These are phyloP conservation scores for Pycnomerus fuliginosus DNA, from an alignment of 2,888 invertebrate genomes.

Conservation along the genomic window DNA sequence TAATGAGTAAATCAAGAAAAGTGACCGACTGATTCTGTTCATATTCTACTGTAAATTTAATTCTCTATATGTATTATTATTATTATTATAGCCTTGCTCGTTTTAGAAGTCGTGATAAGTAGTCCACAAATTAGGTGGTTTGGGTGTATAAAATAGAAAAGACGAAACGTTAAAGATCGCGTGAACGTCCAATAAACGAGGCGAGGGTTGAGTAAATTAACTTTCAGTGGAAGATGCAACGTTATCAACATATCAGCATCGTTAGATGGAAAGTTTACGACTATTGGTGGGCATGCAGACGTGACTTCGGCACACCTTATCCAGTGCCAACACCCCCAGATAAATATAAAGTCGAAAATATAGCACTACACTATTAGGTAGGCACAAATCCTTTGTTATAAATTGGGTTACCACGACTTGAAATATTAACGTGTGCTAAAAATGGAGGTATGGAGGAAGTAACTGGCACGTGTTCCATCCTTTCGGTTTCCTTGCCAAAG, in stretches of 20 bases:
- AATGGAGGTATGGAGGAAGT: slow-evolving; percentile 13
- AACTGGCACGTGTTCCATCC: slow-evolving; percentile 13
- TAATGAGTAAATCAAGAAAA: too few relatives aligned
- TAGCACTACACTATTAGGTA: slow-evolving; percentile 1
- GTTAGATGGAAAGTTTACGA: slow-evolving; percentile 39
- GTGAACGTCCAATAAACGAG: slow-evolving; percentile 5
- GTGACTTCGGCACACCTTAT: slow-evolving; percentile 35
- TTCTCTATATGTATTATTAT: too few relatives aligned
- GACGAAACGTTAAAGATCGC: too few relatives aligned
- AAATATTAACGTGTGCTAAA: too few relatives aligned
- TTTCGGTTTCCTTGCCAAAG: slow-evolving; percentile 33
- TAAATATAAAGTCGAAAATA: neutral
- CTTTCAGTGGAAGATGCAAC: slow-evolving; percentile 34
- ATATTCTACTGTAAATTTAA: too few relatives aligned
- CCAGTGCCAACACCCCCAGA: slow-evolving; percentile 1
- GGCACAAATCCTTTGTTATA: neutral
- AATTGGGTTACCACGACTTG: neutral
- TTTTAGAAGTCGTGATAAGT: too few relatives aligned
- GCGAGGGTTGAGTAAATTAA: slow-evolving; percentile 34
- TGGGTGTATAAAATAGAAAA: too few relatives aligned
- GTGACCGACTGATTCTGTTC: too few relatives aligned
- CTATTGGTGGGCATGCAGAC: slow-evolving; percentile 36
- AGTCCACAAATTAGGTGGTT: too few relatives aligned
- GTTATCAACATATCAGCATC: slow-evolving; percentile 39
- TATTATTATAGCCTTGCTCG: too few relatives aligned